Evolutionary conservation across 2,888 invertebrate species (phyloP).

Genomic region (Volucella inflata): DNA sequence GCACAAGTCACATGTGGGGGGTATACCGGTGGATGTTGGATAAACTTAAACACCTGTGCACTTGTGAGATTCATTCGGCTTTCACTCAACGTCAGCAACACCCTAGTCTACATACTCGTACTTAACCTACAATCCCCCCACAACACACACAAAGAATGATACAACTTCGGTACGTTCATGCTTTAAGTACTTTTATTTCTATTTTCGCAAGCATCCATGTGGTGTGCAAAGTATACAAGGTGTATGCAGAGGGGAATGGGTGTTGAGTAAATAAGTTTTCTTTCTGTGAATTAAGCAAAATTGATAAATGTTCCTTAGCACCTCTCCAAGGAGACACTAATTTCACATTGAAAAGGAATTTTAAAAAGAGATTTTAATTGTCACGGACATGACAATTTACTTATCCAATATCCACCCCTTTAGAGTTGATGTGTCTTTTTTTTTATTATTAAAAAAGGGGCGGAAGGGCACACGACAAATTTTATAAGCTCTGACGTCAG

Average conservation of each 20-base stretch:
- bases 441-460: too few relatives aligned
- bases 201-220: not conserved
- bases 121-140: not conserved
- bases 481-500: slow-evolving; percentile 49
- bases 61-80: slow-evolving; percentile 41
- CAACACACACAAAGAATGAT: not conserved
- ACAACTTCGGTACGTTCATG: slow-evolving; percentile 3
- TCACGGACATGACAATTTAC: slow-evolving; percentile 29
- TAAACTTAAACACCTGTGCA: slow-evolving; percentile 37
- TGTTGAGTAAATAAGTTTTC: not conserved
- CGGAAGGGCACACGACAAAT: slow-evolving; percentile 12
- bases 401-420: not conserved
- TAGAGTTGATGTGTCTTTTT: not conserved
- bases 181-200: slow-evolving; percentile 4
- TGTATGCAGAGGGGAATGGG: not conserved
- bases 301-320: not conserved
- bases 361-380: slow-evolving; percentile 24
- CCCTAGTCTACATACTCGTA: not conserved
- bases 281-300: slow-evolving; percentile 29
- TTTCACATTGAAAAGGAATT: slow-evolving; percentile 43
- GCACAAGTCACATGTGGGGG: not conserved
- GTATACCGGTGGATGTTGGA: not conserved
- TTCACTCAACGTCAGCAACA: not conserved
- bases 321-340: slow-evolving; percentile 14
- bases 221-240: not conserved